These are phyloP conservation scores for Lingula anatina DNA, from an alignment of 2,888 invertebrate species.

Conservation along the genomic window DNA sequence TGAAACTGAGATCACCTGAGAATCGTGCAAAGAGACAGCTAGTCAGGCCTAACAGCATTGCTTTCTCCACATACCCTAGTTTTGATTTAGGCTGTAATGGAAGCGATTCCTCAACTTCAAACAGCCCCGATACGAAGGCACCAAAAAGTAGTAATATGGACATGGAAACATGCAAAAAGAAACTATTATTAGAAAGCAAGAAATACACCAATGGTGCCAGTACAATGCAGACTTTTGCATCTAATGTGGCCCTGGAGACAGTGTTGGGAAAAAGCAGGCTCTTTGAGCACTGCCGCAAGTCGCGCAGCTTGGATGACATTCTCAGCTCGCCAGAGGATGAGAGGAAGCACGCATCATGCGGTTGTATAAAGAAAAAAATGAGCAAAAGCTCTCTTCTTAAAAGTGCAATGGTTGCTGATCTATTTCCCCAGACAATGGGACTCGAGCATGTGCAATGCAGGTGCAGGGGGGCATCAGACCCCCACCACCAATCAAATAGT, in stretches of 20 bases:
- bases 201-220: background rate
- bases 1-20: slow-evolving; percentile 35
- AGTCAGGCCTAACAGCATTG: slow-evolving; percentile 47
- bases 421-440: slow-evolving; percentile 24
- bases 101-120: background rate
- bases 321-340: slow-evolving; percentile 32
- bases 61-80: slow-evolving; percentile 44
- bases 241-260: background rate
- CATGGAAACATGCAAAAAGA: slow-evolving; percentile 10
- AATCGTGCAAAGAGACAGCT: slow-evolving; percentile 33
- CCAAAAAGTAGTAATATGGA: background rate
- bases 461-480: slow-evolving; percentile 32
- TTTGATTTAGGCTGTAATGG: slow-evolving; percentile 31
- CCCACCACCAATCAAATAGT: slow-evolving; percentile 43
- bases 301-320: slow-evolving; percentile 48
- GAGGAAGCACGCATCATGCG: slow-evolving; percentile 16
- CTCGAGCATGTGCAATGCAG: slow-evolving; percentile 29
- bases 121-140: background rate
- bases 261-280: too few species aligned
- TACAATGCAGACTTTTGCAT: background rate
- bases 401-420: slow-evolving; percentile 24
- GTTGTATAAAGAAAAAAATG: too few species aligned
- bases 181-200: slow-evolving; percentile 13
- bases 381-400: slow-evolving; percentile 19
- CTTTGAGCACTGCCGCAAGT: slow-evolving; percentile 35